A percentile compares a stretch with the other conserved stretches of the same genome.
Evolutionary conservation across 2,797 vertebrate species (phyloP).

Genomic region (Smutsia temminckii): DNA sequence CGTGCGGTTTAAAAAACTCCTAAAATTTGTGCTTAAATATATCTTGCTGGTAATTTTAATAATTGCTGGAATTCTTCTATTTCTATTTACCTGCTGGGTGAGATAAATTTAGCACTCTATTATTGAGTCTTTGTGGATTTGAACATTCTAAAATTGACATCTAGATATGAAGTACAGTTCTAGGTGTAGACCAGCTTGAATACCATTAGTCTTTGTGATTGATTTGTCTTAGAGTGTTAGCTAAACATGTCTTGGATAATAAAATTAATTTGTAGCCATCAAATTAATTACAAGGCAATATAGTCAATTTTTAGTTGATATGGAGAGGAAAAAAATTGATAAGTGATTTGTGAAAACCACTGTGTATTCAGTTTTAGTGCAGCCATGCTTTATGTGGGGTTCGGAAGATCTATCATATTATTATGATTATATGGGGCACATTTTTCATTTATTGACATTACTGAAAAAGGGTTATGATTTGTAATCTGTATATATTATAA

Average conservation of each 20-base stretch:
- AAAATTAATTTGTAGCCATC: conserved; percentile 17
- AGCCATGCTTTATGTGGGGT: background rate
- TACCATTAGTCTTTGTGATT: background rate
- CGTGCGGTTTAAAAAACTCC: background rate
- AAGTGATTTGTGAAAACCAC: background rate
- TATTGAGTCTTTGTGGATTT: background rate
- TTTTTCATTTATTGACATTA: background rate
- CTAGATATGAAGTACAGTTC: background rate
- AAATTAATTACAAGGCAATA: background rate
- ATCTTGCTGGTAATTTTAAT: background rate
- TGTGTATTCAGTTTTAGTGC: background rate
- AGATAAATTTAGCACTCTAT: background rate
- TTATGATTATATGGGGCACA: background rate
- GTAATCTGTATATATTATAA: background rate
- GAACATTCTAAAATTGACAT: conserved; percentile 13
- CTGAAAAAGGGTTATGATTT: background rate
- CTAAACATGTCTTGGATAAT: conserved; percentile 11
- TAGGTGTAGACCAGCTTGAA: background rate
- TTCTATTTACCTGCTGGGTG: conserved; percentile 25
- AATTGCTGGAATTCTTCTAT: background rate
- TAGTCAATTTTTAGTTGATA: conserved; percentile 22
- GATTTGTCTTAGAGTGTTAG: background rate
- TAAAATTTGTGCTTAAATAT: background rate
- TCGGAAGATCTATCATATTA: background rate
- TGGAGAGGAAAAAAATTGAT: background rate